Evolutionary conservation across 2,113 vertebrate species (phyloP).

Genomic region (Hypocryptadius cinnamomeus): DNA sequence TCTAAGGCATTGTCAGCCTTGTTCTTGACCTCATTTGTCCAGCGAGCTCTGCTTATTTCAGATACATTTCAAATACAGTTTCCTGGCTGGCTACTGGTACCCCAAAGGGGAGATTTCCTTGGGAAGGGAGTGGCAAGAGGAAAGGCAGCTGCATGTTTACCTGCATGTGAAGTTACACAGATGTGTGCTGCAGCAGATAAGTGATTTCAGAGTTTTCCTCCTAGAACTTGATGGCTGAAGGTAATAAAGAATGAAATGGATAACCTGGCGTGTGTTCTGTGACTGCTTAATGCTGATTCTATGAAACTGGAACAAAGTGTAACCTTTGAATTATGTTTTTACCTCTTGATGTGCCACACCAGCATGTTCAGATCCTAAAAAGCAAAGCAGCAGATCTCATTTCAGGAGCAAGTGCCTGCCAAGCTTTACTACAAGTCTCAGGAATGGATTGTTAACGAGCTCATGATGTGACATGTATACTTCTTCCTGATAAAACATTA

Average conservation of each 20-base stretch:
- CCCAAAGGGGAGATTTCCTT: neutral
- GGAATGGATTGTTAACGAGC: constrained; percentile 62
- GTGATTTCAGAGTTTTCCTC: neutral
- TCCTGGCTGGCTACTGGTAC: neutral
- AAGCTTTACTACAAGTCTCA: constrained; percentile 15
- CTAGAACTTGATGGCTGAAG: neutral
- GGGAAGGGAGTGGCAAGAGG: neutral
- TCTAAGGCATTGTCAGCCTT: neutral
- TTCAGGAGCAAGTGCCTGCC: constrained; percentile 32
- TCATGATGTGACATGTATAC: neutral
- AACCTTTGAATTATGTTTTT: neutral
- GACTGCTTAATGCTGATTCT: neutral
- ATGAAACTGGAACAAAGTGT: neutral
- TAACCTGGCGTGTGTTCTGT: neutral
- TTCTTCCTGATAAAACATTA: constrained; percentile 41
- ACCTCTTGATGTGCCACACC: neutral
- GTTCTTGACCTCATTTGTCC: neutral
- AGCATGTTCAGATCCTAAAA: constrained; percentile 9
- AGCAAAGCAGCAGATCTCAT: constrained; percentile 15
- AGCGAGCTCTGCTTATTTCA: neutral
- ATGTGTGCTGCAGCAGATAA: fast-evolving
- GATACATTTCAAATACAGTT: neutral
- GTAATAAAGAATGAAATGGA: neutral
- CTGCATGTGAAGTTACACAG: neutral
- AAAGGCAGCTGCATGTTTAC: neutral